phyloP scores from a whole-genome alignment of 2,113 vertebrate genomes.

The Heterotilapia buettikoferi region DNA sequence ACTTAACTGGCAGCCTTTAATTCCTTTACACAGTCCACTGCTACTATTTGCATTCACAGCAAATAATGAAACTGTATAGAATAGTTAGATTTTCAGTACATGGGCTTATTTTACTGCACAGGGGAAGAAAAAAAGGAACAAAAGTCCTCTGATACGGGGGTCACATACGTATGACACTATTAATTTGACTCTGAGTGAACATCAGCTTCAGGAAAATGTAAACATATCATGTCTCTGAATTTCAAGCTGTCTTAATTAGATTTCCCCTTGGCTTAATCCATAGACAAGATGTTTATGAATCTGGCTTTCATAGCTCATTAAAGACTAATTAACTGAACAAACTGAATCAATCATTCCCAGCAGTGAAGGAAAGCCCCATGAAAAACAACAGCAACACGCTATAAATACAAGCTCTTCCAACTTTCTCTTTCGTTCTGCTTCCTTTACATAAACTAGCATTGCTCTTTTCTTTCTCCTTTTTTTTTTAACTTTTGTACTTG shows the following conservation, averaged over 20 bases:
- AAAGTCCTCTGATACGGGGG: neutral
- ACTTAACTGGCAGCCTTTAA: neutral
- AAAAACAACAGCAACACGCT: neutral
- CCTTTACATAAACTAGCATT: conserved; percentile 26
- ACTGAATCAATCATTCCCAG: conserved; percentile 16
- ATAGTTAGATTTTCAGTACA: fast-evolving
- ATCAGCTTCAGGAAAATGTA: neutral
- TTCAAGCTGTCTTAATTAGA: neutral
- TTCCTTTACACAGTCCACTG: neutral
- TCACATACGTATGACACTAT: neutral
- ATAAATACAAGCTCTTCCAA: neutral
- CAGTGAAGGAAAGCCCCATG: neutral
- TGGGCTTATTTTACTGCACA: neutral
- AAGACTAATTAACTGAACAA: conserved; percentile 31
- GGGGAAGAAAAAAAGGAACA: neutral
- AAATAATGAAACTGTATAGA: neutral
- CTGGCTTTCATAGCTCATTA: conserved; percentile 29
- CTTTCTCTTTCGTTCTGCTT: neutral
- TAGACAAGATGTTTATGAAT: conserved; percentile 22
- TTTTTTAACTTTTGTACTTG: neutral
- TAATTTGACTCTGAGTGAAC: neutral
- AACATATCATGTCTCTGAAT: neutral
- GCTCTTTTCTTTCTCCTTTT: neutral
- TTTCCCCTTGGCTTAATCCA: neutral
- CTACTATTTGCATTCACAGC: neutral